A percentile compares a stretch with the other conserved stretches of the same genome.
Evolutionary conservation across 2,888 invertebrate species (phyloP).

Genomic region (Osedax frankpressi): DNA sequence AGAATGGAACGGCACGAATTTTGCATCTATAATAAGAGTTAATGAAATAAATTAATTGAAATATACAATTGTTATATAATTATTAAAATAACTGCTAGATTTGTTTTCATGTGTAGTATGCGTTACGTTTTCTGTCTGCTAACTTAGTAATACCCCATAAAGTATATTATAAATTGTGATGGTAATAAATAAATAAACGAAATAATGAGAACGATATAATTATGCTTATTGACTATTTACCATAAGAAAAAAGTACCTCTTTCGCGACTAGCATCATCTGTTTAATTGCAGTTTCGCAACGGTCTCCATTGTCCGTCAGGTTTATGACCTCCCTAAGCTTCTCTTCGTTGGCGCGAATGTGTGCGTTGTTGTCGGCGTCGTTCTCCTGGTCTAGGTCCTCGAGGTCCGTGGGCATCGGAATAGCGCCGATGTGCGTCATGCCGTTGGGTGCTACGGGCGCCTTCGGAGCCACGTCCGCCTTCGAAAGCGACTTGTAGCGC

Average conservation of each 20-base stretch:
- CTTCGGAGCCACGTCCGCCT: neutral
- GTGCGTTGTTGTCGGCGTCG: neutral
- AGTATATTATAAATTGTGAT: no score
- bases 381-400: neutral
- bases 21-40: slow-evolving; percentile 35
- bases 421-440: neutral
- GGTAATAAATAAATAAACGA: no score
- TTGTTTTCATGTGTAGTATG: no score
- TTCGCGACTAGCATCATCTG: slow-evolving; percentile 37
- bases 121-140: no score
- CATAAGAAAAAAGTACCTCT: neutral
- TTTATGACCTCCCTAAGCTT: slow-evolving; percentile 8
- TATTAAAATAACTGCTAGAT: no score
- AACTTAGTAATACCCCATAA: no score
- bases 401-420: neutral
- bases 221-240: no score
- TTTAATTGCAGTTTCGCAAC: slow-evolving; percentile 30
- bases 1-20: slow-evolving; percentile 40
- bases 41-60: no score
- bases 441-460: neutral
- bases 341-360: slow-evolving; percentile 1
- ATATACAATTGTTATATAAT: no score
- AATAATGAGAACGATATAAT: no score
- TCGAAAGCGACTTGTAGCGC: neutral
- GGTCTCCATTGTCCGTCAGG: neutral